Evolutionary conservation across 2,113 vertebrate species (phyloP).

Genomic region (Esox niger): DNA sequence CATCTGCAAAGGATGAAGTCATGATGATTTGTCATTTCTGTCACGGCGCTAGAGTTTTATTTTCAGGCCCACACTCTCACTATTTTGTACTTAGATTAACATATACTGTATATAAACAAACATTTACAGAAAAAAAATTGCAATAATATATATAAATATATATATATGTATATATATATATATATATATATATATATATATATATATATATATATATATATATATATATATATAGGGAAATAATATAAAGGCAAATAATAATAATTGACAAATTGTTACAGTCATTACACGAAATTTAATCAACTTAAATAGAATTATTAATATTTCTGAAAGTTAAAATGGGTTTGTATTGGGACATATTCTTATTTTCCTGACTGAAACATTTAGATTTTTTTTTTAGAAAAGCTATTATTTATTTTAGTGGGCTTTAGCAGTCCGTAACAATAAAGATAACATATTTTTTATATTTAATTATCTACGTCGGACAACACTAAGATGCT

Average conservation of each 20-base stretch:
- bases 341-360: not conserved
- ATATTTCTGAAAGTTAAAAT: not conserved
- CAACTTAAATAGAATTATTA: too few species aligned
- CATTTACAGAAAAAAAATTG: not conserved
- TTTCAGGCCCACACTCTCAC: not conserved
- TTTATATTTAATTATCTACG: too few species aligned
- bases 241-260: not conserved
- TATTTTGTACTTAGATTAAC: too few species aligned
- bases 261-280: too few species aligned
- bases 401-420: not conserved
- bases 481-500: too few species aligned
- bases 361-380: not conserved
- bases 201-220: not conserved
- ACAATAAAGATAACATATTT: too few species aligned
- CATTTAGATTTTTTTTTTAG: not conserved
- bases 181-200: too few species aligned
- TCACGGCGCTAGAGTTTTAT: conserved; percentile 29
- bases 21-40: conserved; percentile 42
- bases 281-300: too few species aligned
- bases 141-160: not conserved
- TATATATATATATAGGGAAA: not conserved
- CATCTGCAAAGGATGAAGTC: conserved; percentile 13
- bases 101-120: not conserved
- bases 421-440: not conserved
- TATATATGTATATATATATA: too few species aligned